phyloP scores from a whole-genome alignment of 2,113 vertebrate genomes.

The Australoheros scitulus region DNA sequence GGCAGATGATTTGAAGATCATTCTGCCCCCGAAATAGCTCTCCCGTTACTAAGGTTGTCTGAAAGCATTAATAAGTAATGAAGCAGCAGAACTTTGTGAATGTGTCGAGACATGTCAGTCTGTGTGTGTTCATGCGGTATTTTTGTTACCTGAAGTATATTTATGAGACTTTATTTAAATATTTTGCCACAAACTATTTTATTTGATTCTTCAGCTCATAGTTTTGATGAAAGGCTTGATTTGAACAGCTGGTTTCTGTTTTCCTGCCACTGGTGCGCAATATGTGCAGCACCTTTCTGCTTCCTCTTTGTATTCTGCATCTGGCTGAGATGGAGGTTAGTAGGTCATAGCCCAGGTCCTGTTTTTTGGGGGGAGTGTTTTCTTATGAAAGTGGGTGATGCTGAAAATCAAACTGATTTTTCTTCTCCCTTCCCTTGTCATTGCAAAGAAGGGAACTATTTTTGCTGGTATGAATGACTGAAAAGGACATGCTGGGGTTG shows the following conservation, averaged over 20 bases:
- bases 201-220: neutral
- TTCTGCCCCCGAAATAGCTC: constrained; percentile 65
- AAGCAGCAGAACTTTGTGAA: constrained; percentile 32
- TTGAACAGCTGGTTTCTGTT: neutral
- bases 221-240: neutral
- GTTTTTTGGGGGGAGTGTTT: too few species aligned
- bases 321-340: too few species aligned
- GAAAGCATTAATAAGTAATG: constrained; percentile 66
- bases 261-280: neutral
- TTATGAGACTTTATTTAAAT: neutral
- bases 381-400: too few species aligned
- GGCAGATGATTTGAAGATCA: constrained; percentile 68
- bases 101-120: neutral
- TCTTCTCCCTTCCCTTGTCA: too few species aligned
- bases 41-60: constrained; percentile 56
- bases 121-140: neutral
- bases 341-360: too few species aligned
- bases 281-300: neutral
- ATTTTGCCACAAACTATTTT: neutral
- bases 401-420: too few species aligned
- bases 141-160: neutral
- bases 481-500: too few species aligned
- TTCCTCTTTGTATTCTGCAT: neutral
- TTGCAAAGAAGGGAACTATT: too few species aligned
- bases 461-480: too few species aligned